phyloP scores from a whole-genome alignment of 1,140 invertebrate species.

The Venustaconcha ellipsiformis region DNA sequence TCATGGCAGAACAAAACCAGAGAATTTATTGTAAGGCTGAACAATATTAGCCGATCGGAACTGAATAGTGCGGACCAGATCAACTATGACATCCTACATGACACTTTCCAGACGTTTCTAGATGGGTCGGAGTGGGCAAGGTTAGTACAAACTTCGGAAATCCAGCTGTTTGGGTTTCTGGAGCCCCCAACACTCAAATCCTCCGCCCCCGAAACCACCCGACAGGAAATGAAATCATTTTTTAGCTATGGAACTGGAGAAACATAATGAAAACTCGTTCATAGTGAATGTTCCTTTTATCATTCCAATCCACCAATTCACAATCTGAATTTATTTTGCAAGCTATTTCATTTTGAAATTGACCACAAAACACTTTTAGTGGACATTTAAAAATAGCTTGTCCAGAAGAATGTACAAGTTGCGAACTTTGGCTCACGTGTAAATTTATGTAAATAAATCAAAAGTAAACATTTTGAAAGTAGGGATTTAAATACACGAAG shows the following conservation, averaged over 20 bases:
- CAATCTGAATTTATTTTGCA: neutral
- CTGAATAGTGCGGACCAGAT: constrained; percentile 35
- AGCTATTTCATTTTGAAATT: neutral
- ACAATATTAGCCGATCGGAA: constrained; percentile 14
- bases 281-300: neutral
- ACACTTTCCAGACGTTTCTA: constrained; percentile 45
- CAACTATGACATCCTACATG: constrained; percentile 48
- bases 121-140: constrained; percentile 45
- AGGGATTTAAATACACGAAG: too few species aligned
- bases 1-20: constrained; percentile 37
- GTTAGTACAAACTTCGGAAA: constrained; percentile 25
- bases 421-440: too few species aligned
- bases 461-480: too few species aligned
- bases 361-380: too few species aligned
- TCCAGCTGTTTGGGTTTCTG: neutral
- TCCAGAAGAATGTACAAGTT: too few species aligned
- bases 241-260: too few species aligned
- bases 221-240: too few species aligned
- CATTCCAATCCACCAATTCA: neutral
- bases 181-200: too few species aligned
- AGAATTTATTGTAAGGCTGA: constrained; percentile 27
- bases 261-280: neutral
- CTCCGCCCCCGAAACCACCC: too few species aligned
- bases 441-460: too few species aligned
- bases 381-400: too few species aligned